Percentiles rank a stretch among this genome's conserved stretches.
These are phyloP conservation scores for Australoheros facetus DNA, from an alignment of 2,797 vertebrate species.

Conservation along the genomic window DNA sequence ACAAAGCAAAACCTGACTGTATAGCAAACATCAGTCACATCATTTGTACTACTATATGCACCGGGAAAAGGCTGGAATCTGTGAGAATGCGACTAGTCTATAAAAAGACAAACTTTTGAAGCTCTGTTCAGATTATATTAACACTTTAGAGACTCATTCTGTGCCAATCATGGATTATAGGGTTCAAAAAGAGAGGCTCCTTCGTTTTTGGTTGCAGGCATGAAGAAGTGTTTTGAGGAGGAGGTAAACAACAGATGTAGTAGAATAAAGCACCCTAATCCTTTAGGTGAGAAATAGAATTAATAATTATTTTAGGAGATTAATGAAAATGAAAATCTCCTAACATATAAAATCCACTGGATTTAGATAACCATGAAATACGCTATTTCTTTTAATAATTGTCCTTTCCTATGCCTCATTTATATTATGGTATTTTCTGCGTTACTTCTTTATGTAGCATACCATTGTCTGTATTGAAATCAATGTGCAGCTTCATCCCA, in stretches of 20 bases:
- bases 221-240: slow-evolving; percentile 35
- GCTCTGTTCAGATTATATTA: slow-evolving; percentile 33
- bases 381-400: neutral
- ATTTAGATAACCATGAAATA: neutral
- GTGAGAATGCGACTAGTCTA: slow-evolving; percentile 3
- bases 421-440: neutral
- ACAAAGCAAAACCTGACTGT: slow-evolving; percentile 4
- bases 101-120: slow-evolving; percentile 30
- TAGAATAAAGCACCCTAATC: slow-evolving; percentile 55
- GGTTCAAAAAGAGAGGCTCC: slow-evolving; percentile 37
- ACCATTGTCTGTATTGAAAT: neutral
- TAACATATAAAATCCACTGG: slow-evolving; percentile 4
- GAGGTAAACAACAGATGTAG: slow-evolving; percentile 44
- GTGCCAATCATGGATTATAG: slow-evolving; percentile 64
- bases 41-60: slow-evolving; percentile 16
- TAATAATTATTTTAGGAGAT: slow-evolving; percentile 44
- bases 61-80: neutral
- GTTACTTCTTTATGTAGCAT: neutral
- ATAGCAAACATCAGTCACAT: slow-evolving; percentile 7
- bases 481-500: neutral
- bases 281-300: slow-evolving; percentile 37
- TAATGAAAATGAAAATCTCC: slow-evolving; percentile 49
- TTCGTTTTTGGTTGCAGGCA: slow-evolving; percentile 26
- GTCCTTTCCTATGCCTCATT: neutral
- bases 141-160: slow-evolving; percentile 33